A percentile compares a stretch with the other conserved stretches of the same genome.
Conservation (phyloP, 2,797 vertebrate species). For the Adelosebastes latens region DNA sequence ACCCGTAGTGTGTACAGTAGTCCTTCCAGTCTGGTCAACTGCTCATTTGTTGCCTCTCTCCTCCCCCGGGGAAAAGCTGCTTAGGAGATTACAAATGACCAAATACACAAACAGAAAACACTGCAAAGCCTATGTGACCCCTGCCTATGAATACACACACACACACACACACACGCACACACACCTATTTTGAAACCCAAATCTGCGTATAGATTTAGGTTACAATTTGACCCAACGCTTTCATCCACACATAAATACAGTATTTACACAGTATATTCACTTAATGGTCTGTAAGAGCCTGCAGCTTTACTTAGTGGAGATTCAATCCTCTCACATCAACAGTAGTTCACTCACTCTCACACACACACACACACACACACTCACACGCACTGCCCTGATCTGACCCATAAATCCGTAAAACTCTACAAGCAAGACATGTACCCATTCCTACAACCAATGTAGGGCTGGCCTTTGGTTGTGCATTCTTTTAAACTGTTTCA, state of each 20-base stretch:
- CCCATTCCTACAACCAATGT: neutral
- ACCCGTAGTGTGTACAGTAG: neutral
- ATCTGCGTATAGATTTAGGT: slow-evolving; percentile 40
- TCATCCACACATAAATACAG: slow-evolving; percentile 30
- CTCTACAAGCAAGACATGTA: neutral
- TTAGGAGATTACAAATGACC: slow-evolving; percentile 72
- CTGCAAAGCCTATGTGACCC: slow-evolving; percentile 32
- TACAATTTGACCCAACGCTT: slow-evolving; percentile 13
- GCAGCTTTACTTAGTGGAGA: slow-evolving; percentile 39
- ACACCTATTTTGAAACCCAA: slow-evolving; percentile 26
- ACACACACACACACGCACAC: slow-evolving; percentile 21
- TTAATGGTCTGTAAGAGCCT: slow-evolving; percentile 31
- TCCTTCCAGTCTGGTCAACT: slow-evolving; percentile 28
- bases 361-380: neutral
- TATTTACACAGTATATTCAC: slow-evolving; percentile 13
- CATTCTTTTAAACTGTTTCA: slow-evolving; percentile 4
- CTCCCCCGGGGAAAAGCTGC: slow-evolving; percentile 59
- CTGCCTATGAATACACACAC: slow-evolving; percentile 14
- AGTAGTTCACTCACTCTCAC: neutral
- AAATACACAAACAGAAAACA: slow-evolving; percentile 66
- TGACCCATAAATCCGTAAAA: slow-evolving; percentile 20
- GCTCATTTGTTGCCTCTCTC: slow-evolving; percentile 53
- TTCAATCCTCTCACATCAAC: slow-evolving; percentile 22
- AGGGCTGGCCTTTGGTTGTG: neutral
- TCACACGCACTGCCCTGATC: neutral